Evolutionary conservation across 2,797 vertebrate species (phyloP).

Genomic region (Crocidura indochinensis): DNA sequence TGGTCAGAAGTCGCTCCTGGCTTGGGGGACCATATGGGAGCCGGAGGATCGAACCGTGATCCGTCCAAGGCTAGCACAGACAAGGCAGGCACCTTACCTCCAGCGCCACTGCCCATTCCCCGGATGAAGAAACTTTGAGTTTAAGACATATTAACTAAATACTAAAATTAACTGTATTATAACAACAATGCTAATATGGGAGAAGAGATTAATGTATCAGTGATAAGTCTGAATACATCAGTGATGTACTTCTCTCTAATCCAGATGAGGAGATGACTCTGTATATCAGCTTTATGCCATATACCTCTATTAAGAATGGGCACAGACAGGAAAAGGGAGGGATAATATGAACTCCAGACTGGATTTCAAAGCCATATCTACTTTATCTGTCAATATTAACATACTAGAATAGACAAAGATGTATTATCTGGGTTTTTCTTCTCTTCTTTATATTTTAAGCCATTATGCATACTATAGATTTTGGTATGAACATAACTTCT

Average conservation of each 20-base stretch:
- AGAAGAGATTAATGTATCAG: conserved; percentile 26
- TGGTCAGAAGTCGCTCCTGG: too few relatives aligned
- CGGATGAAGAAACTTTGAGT: conserved; percentile 80
- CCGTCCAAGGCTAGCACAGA: too few relatives aligned
- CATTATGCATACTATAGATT: conserved; percentile 40
- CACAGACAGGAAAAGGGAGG: conserved; percentile 16
- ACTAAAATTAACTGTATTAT: conserved; percentile 76
- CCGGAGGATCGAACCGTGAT: too few relatives aligned
- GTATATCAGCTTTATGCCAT: neutral
- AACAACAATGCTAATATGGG: conserved; percentile 69
- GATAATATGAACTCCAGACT: neutral
- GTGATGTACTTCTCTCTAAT: conserved; percentile 26
- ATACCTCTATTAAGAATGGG: neutral
- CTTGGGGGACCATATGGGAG: too few relatives aligned
- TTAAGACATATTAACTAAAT: conserved; percentile 78
- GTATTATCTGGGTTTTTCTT: conserved; percentile 23
- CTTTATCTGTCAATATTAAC: neutral
- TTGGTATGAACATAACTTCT: conserved; percentile 31
- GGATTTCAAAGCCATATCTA: conserved; percentile 36
- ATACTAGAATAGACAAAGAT: neutral
- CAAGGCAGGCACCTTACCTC: too few relatives aligned
- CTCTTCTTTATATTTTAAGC: conserved; percentile 45
- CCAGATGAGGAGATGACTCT: conserved; percentile 42
- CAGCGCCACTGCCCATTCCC: too few relatives aligned
- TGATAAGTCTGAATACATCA: conserved; percentile 61